Evolutionary conservation across 1,140 invertebrate species (phyloP), one percentile per base, ranked within the genome.

Genomic region (Aradophagus sp.): DNA sequence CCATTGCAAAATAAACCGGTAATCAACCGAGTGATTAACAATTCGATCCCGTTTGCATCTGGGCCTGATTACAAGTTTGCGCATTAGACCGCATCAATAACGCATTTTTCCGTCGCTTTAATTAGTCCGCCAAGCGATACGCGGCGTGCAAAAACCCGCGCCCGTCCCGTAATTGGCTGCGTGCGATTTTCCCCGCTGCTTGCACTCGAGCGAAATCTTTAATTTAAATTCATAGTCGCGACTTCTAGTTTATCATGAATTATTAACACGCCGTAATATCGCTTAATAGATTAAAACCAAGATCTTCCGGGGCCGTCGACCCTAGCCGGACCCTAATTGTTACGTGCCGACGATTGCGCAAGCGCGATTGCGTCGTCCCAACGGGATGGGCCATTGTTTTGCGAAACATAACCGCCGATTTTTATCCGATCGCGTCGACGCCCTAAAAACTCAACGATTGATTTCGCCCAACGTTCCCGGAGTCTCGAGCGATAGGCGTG

Each of bases 201-300:
- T 19, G 31, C 39, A 32, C 31, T 12, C n/a, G n/a, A n/a, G 36
- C 62, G 23, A 56, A 66, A 66, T 66, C 62, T 66, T 66, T 42
- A 56, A 66, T 66, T 66, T 66, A 66, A 66, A 66, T 66, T 66
- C 62, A 66, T 66, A 66, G 62, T 66, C 39, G 42, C 27, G 8
- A 47, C 63, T 67, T 67, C 63, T 55, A 59, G 63, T 67, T 67
- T 59, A 67, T 59, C 47, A 67, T 67, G 63, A 67, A 67, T 67
- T 59, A 67, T 67, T 59, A 45, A 67, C 63, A 47, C 41, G 47
- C 34, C 26, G 26, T 59, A 67, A 59, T 59, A 53, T 42, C 47
- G 26, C 45, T 47, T 58, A 67, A 67, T 41, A 67, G 63, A 59
- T 67, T 67, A 56, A 56, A 44, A 4, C 19, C 19, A 11, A 15